phyloP scores from a whole-genome alignment of 2,888 invertebrate genomes.

The Metellina segmentata region DNA sequence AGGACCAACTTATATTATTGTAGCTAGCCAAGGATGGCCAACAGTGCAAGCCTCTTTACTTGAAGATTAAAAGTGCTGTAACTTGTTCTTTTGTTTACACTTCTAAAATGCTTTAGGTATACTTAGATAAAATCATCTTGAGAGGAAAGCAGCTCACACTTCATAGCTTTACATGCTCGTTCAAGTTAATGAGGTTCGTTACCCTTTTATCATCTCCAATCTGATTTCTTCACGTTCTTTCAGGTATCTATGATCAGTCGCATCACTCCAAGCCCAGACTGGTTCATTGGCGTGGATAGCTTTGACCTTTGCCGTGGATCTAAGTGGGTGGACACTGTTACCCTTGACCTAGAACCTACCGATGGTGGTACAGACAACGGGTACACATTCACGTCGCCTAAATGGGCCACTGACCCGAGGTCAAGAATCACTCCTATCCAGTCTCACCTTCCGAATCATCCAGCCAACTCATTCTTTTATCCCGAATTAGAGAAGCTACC shows the following conservation, averaged over 20 bases:
- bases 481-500: constrained; percentile 92
- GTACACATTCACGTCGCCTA: constrained; percentile 97
- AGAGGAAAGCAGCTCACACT: no score
- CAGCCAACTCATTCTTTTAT: constrained; percentile 96
- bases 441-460: constrained; percentile 92
- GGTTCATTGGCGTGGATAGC: constrained; percentile 94
- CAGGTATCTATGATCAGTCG: constrained; percentile 94
- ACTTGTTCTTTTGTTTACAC: no score
- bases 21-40: no score
- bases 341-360: constrained; percentile 93
- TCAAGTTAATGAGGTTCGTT: no score
- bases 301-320: constrained; percentile 94
- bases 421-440: constrained; percentile 94
- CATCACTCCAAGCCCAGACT: constrained; percentile 96
- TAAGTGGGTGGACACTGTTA: constrained; percentile 94
- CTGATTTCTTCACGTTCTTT: constrained; percentile 71
- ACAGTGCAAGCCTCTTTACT: no score
- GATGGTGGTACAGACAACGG: constrained; percentile 97
- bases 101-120: no score
- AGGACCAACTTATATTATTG: no score
- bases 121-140: no score
- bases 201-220: no score
- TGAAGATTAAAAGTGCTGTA: no score
- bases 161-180: no score
- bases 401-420: constrained; percentile 95